Percentiles rank a stretch among this genome's conserved stretches.
Conservation (phyloP, 2,888 invertebrate genomes). For the Muschampia plurimacula region DNA sequence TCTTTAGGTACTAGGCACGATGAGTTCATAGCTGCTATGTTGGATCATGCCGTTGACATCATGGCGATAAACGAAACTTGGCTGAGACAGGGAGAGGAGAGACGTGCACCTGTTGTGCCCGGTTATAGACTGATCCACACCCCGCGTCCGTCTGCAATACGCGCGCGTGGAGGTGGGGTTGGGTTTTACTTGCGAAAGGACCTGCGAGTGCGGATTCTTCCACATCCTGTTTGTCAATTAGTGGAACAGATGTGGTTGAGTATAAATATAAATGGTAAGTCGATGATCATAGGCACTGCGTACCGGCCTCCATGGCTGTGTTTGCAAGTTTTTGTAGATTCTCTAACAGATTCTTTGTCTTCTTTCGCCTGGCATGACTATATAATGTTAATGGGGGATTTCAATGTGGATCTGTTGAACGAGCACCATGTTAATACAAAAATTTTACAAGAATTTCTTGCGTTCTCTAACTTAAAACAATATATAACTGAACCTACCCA, state of each 20-base stretch:
- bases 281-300: background rate
- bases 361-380: background rate
- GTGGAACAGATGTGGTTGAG: constrained; percentile 2
- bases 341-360: background rate
- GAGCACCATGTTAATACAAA: background rate
- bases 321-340: background rate
- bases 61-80: constrained; percentile 1
- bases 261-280: background rate
- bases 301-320: background rate
- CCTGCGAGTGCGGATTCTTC: background rate
- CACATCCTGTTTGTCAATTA: background rate
- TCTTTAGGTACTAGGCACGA: background rate
- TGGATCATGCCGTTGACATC: background rate
- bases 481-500: constrained; percentile 21
- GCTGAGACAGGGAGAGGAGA: background rate
- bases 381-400: background rate
- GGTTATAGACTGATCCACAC: background rate
- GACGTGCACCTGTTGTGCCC: background rate
- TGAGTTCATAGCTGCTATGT: background rate
- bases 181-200: background rate
- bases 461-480: constrained; percentile 21
- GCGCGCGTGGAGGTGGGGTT: background rate
- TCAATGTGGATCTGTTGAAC: background rate
- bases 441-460: background rate
- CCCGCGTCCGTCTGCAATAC: background rate